phyloP scores from a whole-genome alignment of 2,797 vertebrate species.

The Coregonus ussuriensis region DNA sequence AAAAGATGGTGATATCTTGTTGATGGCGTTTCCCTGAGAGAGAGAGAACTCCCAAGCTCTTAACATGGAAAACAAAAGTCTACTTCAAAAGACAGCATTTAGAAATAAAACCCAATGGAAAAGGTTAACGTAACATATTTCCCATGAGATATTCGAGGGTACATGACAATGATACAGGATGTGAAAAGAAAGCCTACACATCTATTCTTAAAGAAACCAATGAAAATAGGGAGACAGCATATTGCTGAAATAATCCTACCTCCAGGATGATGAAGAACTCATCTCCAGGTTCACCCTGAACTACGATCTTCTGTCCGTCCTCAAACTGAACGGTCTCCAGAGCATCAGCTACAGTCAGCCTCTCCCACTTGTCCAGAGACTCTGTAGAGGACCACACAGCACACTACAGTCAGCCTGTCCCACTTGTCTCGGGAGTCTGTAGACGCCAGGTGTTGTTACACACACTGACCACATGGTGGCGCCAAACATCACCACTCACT shows the following conservation, averaged over 20 bases:
- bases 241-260: slow-evolving; percentile 35
- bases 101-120: no score
- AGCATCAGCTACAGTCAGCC: slow-evolving; percentile 93
- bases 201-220: not conserved
- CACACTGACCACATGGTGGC: slow-evolving; percentile 33
- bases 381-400: not conserved
- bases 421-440: no score
- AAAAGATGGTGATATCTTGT: not conserved
- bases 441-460: not conserved
- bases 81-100: not conserved
- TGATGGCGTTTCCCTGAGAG: not conserved
- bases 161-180: no score
- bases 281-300: slow-evolving; percentile 96
- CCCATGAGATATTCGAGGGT: no score
- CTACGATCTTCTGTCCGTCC: slow-evolving; percentile 97
- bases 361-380: slow-evolving; percentile 8
- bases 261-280: slow-evolving; percentile 99
- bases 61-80: not conserved
- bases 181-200: no score
- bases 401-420: no score
- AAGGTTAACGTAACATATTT: no score
- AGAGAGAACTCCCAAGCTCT: not conserved
- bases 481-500: not conserved
- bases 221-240: no score
- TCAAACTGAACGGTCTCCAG: slow-evolving; percentile 97